phyloP scores from a whole-genome alignment of 2,888 invertebrate genomes.

The Mythimna pallens region DNA sequence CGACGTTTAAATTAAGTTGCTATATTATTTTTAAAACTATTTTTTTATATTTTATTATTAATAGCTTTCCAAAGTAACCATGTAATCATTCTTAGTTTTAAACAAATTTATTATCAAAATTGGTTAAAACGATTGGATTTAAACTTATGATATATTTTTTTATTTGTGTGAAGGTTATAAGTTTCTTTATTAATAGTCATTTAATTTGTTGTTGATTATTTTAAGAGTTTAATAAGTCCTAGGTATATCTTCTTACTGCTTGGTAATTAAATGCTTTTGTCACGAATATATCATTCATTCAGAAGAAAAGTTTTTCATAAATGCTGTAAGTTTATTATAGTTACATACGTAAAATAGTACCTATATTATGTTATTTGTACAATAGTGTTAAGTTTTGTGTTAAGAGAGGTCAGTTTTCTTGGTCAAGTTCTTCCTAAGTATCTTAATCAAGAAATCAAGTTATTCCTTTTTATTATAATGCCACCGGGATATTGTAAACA shows the following conservation, averaged over 20 bases:
- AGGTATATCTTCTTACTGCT: not conserved
- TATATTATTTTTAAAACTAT: constrained; percentile 12
- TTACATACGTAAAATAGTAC: not conserved
- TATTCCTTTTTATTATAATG: not conserved
- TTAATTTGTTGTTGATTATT: constrained; percentile 39
- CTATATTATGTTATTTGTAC: not conserved
- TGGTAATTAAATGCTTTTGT: not conserved
- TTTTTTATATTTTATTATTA: constrained; percentile 26
- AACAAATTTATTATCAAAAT: constrained; percentile 14
- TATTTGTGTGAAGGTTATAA: constrained; percentile 4
- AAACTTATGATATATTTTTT: not conserved
- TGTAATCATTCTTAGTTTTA: constrained; percentile 5
- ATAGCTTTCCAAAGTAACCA: constrained; percentile 56
- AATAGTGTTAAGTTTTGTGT: not conserved
- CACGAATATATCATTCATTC: not conserved
- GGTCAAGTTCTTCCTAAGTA: not conserved
- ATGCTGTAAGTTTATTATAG: not conserved
- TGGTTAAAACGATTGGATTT: constrained; percentile 16
- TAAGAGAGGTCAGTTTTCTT: not conserved
- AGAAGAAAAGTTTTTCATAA: not conserved
- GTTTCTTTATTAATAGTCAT: constrained; percentile 30
- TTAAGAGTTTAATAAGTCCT: constrained; percentile 13
- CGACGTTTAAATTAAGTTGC: constrained; percentile 39
- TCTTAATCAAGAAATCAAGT: not conserved
- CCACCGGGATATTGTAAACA: not conserved